These are phyloP conservation scores for Drosophila putrida DNA, from an alignment of 2,888 invertebrate species.

Conservation along the genomic window DNA sequence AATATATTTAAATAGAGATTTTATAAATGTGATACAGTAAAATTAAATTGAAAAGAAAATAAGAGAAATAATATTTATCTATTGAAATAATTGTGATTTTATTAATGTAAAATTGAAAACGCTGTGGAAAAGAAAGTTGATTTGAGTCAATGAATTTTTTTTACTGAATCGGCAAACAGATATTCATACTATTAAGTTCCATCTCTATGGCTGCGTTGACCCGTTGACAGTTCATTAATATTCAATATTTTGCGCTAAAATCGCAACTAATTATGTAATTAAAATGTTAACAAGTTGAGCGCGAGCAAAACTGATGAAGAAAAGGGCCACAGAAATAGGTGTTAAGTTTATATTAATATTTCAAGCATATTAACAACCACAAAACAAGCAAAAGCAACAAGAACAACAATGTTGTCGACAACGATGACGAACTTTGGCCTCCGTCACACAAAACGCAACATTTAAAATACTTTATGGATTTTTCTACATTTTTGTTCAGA, in stretches of 20 bases:
- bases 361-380: slow-evolving; percentile 59
- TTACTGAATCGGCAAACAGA: background rate
- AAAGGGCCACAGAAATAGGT: slow-evolving; percentile 54
- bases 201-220: slow-evolving; percentile 2
- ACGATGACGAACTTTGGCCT: slow-evolving; percentile 50
- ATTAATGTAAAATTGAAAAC: background rate
- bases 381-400: slow-evolving; percentile 21
- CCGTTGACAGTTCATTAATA: slow-evolving; percentile 38
- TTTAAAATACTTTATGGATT: slow-evolving; percentile 62
- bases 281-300: slow-evolving; percentile 75
- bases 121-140: background rate
- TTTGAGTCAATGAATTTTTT: background rate
- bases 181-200: background rate
- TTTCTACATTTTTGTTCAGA: slow-evolving; percentile 37
- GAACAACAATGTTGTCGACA: slow-evolving; percentile 9
- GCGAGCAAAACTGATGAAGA: slow-evolving; percentile 43
- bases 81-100: too few relatives aligned
- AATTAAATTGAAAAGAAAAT: too few relatives aligned
- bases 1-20: too few relatives aligned
- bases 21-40: too few relatives aligned
- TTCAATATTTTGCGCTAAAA: slow-evolving; percentile 55
- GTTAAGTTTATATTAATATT: slow-evolving; percentile 69
- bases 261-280: slow-evolving; percentile 75
- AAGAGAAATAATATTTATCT: too few relatives aligned
- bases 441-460: slow-evolving; percentile 49